A percentile compares a stretch with the other conserved stretches of the same genome.
phyloP scores from a whole-genome alignment of 2,888 invertebrate species.

The Osedax frankpressi region DNA sequence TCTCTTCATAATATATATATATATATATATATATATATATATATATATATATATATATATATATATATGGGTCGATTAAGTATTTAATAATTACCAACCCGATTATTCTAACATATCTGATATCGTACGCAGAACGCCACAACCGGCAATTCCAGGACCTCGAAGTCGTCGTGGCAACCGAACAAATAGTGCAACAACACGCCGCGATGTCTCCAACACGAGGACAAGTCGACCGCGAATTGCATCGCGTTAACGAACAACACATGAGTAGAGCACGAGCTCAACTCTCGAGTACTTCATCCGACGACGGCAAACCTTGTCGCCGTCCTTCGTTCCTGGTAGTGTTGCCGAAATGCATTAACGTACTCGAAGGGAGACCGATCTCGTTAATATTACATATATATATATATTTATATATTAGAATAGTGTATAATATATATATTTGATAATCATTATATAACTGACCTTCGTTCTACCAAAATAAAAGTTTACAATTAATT shows the following conservation, averaged over 20 bases:
- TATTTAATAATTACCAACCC: too few relatives aligned
- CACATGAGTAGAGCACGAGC: conserved; percentile 29
- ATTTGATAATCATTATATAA: too few relatives aligned
- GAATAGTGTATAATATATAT: too few relatives aligned
- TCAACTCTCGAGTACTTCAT: not conserved
- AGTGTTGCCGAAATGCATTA: not conserved
- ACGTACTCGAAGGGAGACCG: conserved; percentile 28
- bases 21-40: too few relatives aligned
- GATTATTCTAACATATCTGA: too few relatives aligned
- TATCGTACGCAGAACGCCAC: not conserved
- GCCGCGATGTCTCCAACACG: conserved; percentile 19
- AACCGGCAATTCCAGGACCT: conserved; percentile 22
- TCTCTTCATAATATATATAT: too few relatives aligned
- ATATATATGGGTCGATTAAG: too few relatives aligned
- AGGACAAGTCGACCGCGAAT: not conserved
- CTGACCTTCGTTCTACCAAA: too few relatives aligned
- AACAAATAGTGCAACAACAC: conserved; percentile 26
- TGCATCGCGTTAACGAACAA: conserved; percentile 17
- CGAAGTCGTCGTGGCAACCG: conserved; percentile 25
- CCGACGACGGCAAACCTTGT: not conserved
- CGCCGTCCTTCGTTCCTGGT: not conserved
- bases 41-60: too few relatives aligned
- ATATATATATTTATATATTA: too few relatives aligned
- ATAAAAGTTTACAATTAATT: too few relatives aligned
- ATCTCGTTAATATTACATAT: too few relatives aligned